Percentiles rank a stretch among this genome's conserved stretches.
Evolutionary conservation across 2,888 invertebrate species (phyloP).

Genomic region (Epicampocera succincta): DNA sequence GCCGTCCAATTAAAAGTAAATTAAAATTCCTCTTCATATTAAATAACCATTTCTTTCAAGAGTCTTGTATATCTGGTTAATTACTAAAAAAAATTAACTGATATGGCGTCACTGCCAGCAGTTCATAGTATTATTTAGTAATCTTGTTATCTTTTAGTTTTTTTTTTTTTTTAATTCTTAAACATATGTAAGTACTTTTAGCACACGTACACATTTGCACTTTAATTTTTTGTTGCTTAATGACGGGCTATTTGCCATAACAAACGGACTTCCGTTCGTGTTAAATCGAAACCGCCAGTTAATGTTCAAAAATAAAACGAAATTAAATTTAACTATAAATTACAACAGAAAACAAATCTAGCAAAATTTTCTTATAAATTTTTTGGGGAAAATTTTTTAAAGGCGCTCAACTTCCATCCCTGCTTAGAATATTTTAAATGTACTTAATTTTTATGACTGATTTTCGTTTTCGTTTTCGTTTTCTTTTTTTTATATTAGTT

Average conservation of each 20-base stretch:
- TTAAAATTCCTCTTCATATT: slow-evolving; percentile 17
- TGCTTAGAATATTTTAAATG: neutral
- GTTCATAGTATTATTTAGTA: slow-evolving; percentile 47
- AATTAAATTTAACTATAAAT: neutral
- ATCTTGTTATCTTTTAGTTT: slow-evolving; percentile 30
- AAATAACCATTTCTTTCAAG: slow-evolving; percentile 2
- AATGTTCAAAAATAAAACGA: neutral
- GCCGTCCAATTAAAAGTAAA: slow-evolving; percentile 4
- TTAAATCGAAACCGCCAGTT: neutral
- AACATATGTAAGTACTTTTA: neutral
- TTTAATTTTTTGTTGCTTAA: neutral
- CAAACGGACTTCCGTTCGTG: slow-evolving; percentile 37
- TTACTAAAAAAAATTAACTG: neutral
- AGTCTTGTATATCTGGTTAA: neutral
- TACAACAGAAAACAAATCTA: neutral
- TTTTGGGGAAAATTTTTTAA: neutral
- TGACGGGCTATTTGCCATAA: slow-evolving; percentile 29
- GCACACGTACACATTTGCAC: neutral
- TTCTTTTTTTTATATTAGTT: slow-evolving; percentile 4
- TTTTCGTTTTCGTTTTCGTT: too few species aligned
- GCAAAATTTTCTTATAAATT: too few species aligned
- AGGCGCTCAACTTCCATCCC: neutral
- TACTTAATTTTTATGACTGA: slow-evolving; percentile 16
- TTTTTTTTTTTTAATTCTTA: neutral
- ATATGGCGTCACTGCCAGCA: slow-evolving; percentile 37